These are phyloP conservation scores for Tetramorium simillimum DNA, from an alignment of 1,140 invertebrate genomes.

Conservation along the genomic window DNA sequence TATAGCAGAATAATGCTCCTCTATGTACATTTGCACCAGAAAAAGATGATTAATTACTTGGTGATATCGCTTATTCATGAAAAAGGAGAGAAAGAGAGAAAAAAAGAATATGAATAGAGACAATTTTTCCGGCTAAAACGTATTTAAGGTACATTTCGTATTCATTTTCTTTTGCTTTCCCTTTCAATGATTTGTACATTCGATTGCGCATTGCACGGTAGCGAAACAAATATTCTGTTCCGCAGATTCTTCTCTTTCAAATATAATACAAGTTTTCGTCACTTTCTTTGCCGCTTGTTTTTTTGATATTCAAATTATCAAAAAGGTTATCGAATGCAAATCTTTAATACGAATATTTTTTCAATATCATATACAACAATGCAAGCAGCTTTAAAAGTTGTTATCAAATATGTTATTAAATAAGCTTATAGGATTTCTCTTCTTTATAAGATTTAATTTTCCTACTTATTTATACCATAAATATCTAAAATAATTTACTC, in stretches of 20 bases:
- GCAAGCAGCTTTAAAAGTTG: background rate
- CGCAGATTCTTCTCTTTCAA: background rate
- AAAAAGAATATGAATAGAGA: background rate
- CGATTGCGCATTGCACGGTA: background rate
- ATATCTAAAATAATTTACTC: background rate
- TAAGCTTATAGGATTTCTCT: too few relatives aligned
- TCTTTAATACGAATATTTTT: background rate
- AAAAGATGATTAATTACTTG: constrained; percentile 25
- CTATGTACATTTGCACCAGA: background rate
- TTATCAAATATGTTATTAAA: background rate
- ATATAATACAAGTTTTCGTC: background rate
- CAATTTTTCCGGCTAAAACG: background rate
- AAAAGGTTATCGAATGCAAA: background rate
- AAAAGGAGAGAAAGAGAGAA: background rate
- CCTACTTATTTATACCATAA: background rate
- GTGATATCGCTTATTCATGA: background rate
- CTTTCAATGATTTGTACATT: background rate
- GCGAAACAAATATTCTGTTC: background rate
- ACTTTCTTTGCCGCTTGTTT: background rate
- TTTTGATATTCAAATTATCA: background rate
- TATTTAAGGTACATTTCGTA: background rate
- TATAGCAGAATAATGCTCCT: background rate
- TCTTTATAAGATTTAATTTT: background rate
- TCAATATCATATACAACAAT: background rate
- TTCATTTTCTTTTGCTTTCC: background rate